A percentile compares a stretch with the other conserved stretches of the same genome.
These are phyloP conservation scores for Metopolophium dirhodum DNA, from an alignment of 1,140 invertebrate genomes.

Conservation along the genomic window DNA sequence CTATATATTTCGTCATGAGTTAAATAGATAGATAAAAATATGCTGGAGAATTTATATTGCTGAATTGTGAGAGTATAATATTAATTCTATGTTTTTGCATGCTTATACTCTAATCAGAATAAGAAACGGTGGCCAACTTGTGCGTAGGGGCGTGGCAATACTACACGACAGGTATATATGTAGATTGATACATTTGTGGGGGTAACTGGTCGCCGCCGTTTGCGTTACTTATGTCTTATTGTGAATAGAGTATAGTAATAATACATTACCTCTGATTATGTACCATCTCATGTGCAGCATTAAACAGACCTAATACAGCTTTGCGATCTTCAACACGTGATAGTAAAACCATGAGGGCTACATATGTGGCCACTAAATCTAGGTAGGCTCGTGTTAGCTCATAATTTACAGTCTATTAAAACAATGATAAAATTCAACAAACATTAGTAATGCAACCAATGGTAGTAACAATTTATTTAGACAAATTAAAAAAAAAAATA, in stretches of 20 bases:
- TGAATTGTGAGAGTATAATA: background rate
- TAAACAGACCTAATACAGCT: slow-evolving; percentile 94
- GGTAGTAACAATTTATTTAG: background rate
- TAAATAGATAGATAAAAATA: background rate
- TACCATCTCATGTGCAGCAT: slow-evolving; percentile 96
- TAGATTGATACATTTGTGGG: no score
- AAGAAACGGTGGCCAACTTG: no score
- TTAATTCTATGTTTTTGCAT: background rate
- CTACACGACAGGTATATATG: no score
- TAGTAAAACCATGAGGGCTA: slow-evolving; percentile 94
- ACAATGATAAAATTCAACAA: slow-evolving; percentile 58
- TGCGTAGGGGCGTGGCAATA: no score
- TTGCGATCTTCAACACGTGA: slow-evolving; percentile 97
- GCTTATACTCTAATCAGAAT: no score
- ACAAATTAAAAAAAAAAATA: slow-evolving; percentile 55
- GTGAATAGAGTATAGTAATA: background rate
- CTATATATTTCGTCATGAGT: background rate
- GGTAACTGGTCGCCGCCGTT: no score
- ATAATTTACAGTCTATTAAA: slow-evolving; percentile 83
- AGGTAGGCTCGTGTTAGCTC: slow-evolving; percentile 96
- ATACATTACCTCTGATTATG: slow-evolving; percentile 75
- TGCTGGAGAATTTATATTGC: background rate
- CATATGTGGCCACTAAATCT: slow-evolving; percentile 92
- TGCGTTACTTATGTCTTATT: no score
- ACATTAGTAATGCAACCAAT: background rate